A percentile compares a stretch with the other conserved stretches of the same genome.
Evolutionary conservation across 2,797 vertebrate genomes (phyloP).

Genomic region (Rachycentron canadum): DNA sequence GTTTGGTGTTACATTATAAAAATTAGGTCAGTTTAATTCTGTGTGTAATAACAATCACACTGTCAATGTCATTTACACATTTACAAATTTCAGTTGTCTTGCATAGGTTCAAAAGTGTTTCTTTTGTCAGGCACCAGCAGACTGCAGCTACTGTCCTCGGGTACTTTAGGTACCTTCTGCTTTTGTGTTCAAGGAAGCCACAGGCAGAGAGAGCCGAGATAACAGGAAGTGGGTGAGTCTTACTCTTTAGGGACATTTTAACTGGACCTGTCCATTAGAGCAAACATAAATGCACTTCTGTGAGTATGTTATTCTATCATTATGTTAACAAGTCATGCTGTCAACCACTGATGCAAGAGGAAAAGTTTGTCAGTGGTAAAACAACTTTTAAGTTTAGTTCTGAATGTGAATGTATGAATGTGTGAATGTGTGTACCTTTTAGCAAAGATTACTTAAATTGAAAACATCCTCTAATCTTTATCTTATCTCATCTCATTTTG

Average conservation of each 20-base stretch:
- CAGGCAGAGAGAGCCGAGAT: background rate
- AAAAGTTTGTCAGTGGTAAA: background rate
- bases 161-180: background rate
- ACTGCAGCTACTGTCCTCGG: accelerated
- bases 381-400: background rate
- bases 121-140: background rate
- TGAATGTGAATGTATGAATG: no score
- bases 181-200: background rate
- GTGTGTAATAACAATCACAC: background rate
- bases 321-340: no score
- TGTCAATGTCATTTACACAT: background rate
- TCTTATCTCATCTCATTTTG: no score
- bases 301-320: no score
- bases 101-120: slow-evolving; percentile 1
- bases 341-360: no score
- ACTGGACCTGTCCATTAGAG: background rate
- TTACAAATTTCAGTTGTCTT: background rate
- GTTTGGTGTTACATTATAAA: accelerated
- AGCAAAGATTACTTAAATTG: no score
- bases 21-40: slow-evolving; percentile 32
- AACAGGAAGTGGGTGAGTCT: slow-evolving; percentile 2
- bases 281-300: background rate
- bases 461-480: no score
- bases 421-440: no score
- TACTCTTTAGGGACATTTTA: background rate